Percentiles rank a stretch among this genome's conserved stretches.
Evolutionary conservation across 92 coral and sea anemone genomes (phyloP).

Genomic region (Zoanthus sociatus): DNA sequence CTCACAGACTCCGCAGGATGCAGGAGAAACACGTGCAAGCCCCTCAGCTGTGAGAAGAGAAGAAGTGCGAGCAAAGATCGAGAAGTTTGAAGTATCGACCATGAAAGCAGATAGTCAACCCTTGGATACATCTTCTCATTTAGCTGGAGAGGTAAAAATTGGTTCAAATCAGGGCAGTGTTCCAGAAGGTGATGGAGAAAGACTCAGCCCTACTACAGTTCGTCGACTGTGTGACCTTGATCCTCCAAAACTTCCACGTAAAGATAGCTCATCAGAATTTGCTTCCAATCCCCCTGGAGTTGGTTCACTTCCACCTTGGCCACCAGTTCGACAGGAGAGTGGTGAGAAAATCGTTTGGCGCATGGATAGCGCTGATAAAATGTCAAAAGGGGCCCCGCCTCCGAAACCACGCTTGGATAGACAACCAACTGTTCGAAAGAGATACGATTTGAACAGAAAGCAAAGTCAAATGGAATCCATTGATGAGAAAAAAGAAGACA

Average conservation of each 20-base stretch:
- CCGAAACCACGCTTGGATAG: conserved; percentile 89
- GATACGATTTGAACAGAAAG: conserved; percentile 68
- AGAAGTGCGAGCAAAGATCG: conserved; percentile 56
- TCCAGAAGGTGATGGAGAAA: conserved; percentile 54
- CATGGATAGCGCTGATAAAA: conserved; percentile 3
- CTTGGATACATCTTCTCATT: conserved; percentile 57
- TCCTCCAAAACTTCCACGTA: conserved; percentile 69
- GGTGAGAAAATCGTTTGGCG: conserved; percentile 56
- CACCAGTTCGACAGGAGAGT: conserved; percentile 74
- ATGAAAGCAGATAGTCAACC: conserved; percentile 58
- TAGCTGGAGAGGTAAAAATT: conserved; percentile 66
- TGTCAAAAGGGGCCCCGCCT: conserved; percentile 65
- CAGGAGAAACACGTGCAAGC: conserved; percentile 3
- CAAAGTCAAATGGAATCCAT: conserved; percentile 38
- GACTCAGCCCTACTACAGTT: conserved; percentile 90
- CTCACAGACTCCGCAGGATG: not conserved
- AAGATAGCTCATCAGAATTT: conserved; percentile 46
- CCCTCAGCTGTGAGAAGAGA: conserved; percentile 46
- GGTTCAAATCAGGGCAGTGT: conserved; percentile 72
- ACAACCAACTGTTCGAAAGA: conserved; percentile 78
- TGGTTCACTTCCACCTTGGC: conserved; percentile 59
- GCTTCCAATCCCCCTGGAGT: conserved; percentile 30
- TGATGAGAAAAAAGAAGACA: conserved; percentile 54
- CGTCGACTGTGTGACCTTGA: conserved; percentile 87
- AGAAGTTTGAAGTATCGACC: conserved; percentile 64